phyloP scores from a whole-genome alignment of 92 coral and sea anemone species.

The Blastomussa wellsi region DNA sequence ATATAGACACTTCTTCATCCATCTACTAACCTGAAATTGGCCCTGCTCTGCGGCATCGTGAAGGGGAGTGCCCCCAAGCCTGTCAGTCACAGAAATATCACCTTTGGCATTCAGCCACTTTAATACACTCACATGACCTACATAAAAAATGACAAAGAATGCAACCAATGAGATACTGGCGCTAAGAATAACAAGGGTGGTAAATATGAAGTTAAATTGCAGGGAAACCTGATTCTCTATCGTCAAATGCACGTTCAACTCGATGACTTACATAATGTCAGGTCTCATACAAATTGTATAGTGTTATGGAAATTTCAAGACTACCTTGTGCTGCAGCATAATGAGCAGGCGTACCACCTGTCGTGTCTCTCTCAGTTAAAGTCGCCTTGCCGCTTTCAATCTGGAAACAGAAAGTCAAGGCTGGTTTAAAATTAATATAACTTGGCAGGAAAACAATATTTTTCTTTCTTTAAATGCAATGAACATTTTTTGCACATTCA shows the following conservation, averaged over 20 bases:
- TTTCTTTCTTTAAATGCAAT: too few relatives aligned
- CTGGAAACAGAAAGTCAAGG: conserved; percentile 28
- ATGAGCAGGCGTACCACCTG: conserved; percentile 85
- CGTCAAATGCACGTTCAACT: neutral
- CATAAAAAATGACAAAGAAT: neutral
- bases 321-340: conserved; percentile 90
- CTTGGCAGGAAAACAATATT: too few relatives aligned
- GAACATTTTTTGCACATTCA: too few relatives aligned
- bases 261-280: too few relatives aligned
- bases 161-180: neutral
- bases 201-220: too few relatives aligned
- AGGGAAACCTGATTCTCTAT: neutral
- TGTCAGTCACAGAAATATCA: conserved; percentile 60
- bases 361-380: conserved; percentile 50
- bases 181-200: neutral
- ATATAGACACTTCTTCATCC: neutral
- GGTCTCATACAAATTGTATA: too few relatives aligned
- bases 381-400: conserved; percentile 64
- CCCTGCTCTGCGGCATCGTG: conserved; percentile 93
- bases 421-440: too few relatives aligned
- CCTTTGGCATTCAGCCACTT: conserved; percentile 77
- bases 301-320: neutral
- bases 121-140: conserved; percentile 76
- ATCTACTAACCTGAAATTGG: conserved; percentile 64
- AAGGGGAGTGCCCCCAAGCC: conserved; percentile 71